Conservation (phyloP, 2,113 vertebrate genomes). For the Heloderma charlesbogerti region DNA sequence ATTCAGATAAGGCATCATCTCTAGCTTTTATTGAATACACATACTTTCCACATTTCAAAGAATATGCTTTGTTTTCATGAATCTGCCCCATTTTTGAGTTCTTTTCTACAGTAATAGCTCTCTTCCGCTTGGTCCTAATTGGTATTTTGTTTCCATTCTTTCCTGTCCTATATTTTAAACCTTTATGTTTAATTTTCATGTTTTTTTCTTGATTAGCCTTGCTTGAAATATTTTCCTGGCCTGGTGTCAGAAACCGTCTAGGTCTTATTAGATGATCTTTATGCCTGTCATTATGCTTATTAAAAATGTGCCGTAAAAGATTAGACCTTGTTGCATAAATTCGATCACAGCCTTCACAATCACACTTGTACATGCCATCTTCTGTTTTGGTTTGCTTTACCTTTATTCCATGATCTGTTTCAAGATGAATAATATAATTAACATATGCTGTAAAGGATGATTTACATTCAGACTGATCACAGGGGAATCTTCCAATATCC, state of each 20-base stretch:
- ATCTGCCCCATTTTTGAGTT: conserved; percentile 71
- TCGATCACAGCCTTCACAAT: conserved; percentile 93
- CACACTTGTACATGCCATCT: conserved; percentile 88
- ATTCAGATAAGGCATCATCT: conserved; percentile 88
- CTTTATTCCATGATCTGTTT: conserved; percentile 85
- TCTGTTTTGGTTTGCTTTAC: conserved; percentile 78
- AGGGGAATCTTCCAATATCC: conserved; percentile 86
- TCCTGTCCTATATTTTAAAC: conserved; percentile 79
- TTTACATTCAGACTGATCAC: conserved; percentile 89
- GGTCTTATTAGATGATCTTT: conserved; percentile 88
- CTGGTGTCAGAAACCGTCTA: conserved; percentile 79
- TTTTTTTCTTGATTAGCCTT: conserved; percentile 83
- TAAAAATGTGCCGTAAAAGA: conserved; percentile 92
- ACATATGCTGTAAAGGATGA: conserved; percentile 85
- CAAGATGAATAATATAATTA: conserved; percentile 89
- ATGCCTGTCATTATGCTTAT: conserved; percentile 93
- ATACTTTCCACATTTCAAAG: conserved; percentile 81
- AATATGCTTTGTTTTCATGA: conserved; percentile 77
- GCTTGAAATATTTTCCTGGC: conserved; percentile 82
- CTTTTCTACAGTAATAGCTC: conserved; percentile 67
- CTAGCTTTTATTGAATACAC: conserved; percentile 87
- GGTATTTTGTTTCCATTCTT: conserved; percentile 86
- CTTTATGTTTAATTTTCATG: conserved; percentile 78
- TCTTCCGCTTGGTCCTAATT: conserved; percentile 80
- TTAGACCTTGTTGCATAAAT: conserved; percentile 95